Evolutionary conservation across 2,888 invertebrate genomes (phyloP).

Genomic region (Ditula angustiorana): DNA sequence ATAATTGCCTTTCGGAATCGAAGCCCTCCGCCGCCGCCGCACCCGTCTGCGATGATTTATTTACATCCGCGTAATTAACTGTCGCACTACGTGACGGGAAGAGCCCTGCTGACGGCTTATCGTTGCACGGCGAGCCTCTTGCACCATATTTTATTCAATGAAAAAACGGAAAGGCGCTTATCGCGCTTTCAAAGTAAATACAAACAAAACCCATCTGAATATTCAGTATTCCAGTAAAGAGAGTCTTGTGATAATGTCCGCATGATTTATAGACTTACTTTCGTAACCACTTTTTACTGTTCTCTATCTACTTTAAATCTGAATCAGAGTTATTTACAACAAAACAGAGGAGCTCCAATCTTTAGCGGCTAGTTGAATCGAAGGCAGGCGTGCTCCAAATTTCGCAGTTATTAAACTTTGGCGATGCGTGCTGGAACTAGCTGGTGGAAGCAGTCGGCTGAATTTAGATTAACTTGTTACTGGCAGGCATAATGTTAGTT

Average conservation of each 20-base stretch:
- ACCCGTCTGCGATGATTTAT: constrained; percentile 84
- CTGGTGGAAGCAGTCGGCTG: constrained; percentile 74
- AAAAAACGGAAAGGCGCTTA: constrained; percentile 77
- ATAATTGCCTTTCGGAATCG: constrained; percentile 83
- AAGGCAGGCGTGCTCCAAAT: constrained; percentile 70
- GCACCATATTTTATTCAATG: constrained; percentile 77
- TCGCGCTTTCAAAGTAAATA: constrained; percentile 77
- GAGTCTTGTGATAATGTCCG: constrained; percentile 75
- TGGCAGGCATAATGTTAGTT: constrained; percentile 83
- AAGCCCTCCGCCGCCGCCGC: constrained; percentile 73
- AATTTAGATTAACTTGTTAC: constrained; percentile 85
- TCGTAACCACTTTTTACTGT: constrained; percentile 47
- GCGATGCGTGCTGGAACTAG: constrained; percentile 76
- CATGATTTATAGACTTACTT: constrained; percentile 75
- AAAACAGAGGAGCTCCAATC: constrained; percentile 44
- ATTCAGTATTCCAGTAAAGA: constrained; percentile 73
- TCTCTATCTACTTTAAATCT: constrained; percentile 20
- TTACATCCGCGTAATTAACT: constrained; percentile 85
- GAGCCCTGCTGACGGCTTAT: constrained; percentile 79
- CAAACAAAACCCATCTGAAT: constrained; percentile 80
- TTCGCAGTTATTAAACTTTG: constrained; percentile 78
- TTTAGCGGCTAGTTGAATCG: constrained; percentile 57
- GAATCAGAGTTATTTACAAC: constrained; percentile 27
- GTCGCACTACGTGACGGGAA: constrained; percentile 84
- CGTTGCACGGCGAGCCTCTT: constrained; percentile 70